phyloP scores from a whole-genome alignment of 2,797 vertebrate species.

The Fistularia tabacaria region DNA sequence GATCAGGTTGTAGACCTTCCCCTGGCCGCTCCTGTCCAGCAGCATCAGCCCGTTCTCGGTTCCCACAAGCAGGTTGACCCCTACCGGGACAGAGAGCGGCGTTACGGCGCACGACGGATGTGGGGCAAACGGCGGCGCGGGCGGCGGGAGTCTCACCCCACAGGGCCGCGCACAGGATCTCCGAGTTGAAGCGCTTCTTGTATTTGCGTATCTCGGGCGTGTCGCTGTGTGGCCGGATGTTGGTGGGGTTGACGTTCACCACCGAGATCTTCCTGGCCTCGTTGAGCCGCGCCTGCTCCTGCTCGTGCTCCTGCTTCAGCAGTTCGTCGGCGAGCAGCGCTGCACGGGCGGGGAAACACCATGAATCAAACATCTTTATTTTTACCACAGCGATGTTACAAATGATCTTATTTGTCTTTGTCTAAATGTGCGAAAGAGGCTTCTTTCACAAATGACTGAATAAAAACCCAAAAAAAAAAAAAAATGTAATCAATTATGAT shows the following conservation, averaged over 20 bases:
- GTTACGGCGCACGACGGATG: neutral
- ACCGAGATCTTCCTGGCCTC: slow-evolving; percentile 97
- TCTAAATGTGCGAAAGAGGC: too few relatives aligned
- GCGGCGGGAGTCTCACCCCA: slow-evolving; percentile 82
- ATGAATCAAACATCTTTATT: neutral
- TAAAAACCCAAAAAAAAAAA: too few relatives aligned
- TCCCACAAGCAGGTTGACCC: slow-evolving; percentile 95
- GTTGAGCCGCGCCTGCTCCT: slow-evolving; percentile 93
- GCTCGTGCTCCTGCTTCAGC: slow-evolving; percentile 79
- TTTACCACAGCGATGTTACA: too few relatives aligned
- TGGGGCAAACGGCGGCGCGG: neutral
- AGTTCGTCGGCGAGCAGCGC: slow-evolving; percentile 90
- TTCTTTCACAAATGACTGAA: too few relatives aligned
- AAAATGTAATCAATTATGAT: too few relatives aligned
- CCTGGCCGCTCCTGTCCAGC: slow-evolving; percentile 94
- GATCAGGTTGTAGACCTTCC: slow-evolving; percentile 98
- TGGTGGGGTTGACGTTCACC: slow-evolving; percentile 98
- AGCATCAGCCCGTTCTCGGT: slow-evolving; percentile 98
- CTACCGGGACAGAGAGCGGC: slow-evolving; percentile 56
- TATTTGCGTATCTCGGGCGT: slow-evolving; percentile 98
- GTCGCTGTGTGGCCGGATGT: slow-evolving; percentile 97
- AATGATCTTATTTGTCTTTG: too few relatives aligned
- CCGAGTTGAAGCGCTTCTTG: slow-evolving; percentile 98
- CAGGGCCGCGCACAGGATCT: slow-evolving; percentile 95
- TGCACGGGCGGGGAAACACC: slow-evolving; percentile 31